Conservation (phyloP, 2,888 invertebrate species). For the Polydrusus tereticollis region DNA sequence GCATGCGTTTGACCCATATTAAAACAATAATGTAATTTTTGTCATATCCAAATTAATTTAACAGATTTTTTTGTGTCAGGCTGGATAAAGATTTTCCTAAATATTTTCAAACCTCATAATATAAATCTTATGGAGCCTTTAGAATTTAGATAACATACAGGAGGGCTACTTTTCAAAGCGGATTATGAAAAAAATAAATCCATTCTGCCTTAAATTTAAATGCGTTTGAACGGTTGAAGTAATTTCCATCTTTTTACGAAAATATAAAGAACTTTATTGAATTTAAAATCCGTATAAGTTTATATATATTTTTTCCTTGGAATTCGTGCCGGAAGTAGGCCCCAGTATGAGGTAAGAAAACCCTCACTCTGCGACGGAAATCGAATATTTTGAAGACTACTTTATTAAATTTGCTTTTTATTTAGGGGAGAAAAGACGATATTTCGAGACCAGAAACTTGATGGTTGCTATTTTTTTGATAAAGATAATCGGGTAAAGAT, state of each 20-base stretch:
- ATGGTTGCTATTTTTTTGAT: not conserved
- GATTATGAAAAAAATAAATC: no score
- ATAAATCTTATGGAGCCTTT: no score
- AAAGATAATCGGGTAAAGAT: no score
- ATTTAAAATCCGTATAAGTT: not conserved
- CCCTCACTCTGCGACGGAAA: not conserved
- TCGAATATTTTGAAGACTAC: constrained; percentile 1
- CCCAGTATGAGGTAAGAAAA: not conserved
- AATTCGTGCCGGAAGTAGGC: not conserved
- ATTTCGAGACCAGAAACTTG: not conserved
- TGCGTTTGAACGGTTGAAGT: no score
- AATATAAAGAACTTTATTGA: not conserved
- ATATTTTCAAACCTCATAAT: no score
- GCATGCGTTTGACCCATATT: no score
- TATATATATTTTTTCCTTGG: not conserved
- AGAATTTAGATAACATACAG: not conserved
- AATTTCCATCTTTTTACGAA: not conserved
- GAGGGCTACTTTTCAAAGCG: no score
- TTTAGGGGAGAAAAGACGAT: not conserved
- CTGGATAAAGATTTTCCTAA: no score
- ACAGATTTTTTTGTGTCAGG: no score
- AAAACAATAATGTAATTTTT: no score
- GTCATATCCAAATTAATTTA: no score
- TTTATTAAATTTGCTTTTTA: constrained; percentile 6
- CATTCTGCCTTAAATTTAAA: no score